Percentiles rank a stretch among this genome's conserved stretches.
Evolutionary conservation across 2,113 vertebrate species (phyloP).

Genomic region (Sus scrofa): DNA sequence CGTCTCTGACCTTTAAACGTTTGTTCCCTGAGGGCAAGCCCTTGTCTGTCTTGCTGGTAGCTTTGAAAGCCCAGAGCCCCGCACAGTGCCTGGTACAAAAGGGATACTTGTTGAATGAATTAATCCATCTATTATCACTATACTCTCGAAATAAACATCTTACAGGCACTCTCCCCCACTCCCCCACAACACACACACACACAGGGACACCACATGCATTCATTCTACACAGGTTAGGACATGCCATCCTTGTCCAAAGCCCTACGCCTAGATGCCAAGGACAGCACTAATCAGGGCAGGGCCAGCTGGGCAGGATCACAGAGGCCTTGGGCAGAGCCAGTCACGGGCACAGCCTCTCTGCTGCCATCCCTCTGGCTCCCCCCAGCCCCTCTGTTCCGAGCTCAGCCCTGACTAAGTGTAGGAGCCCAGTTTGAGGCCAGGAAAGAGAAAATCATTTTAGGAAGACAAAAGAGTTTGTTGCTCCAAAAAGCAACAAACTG

Average conservation of each 20-base stretch:
- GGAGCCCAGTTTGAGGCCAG: background rate
- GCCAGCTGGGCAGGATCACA: background rate
- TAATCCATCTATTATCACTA: background rate
- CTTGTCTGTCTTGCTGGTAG: background rate
- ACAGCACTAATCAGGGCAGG: background rate
- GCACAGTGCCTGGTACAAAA: background rate
- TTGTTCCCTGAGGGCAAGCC: background rate
- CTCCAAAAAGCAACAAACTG: background rate
- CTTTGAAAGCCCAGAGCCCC: background rate
- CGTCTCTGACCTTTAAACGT: background rate
- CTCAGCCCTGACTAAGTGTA: background rate
- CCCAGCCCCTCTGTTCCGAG: background rate
- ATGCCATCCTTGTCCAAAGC: background rate
- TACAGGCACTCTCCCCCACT: too few relatives aligned
- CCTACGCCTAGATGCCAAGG: background rate
- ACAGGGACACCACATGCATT: background rate
- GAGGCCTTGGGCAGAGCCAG: background rate
- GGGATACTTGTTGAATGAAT: background rate
- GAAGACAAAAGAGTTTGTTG: background rate
- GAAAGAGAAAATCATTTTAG: background rate
- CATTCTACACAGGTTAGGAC: background rate
- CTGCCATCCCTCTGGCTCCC: background rate
- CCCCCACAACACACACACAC: background rate
- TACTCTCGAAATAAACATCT: slow-evolving; percentile 12
- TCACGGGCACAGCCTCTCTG: background rate